Conservation (phyloP, 2,113 vertebrate species). For the Nannospalax galili region DNA sequence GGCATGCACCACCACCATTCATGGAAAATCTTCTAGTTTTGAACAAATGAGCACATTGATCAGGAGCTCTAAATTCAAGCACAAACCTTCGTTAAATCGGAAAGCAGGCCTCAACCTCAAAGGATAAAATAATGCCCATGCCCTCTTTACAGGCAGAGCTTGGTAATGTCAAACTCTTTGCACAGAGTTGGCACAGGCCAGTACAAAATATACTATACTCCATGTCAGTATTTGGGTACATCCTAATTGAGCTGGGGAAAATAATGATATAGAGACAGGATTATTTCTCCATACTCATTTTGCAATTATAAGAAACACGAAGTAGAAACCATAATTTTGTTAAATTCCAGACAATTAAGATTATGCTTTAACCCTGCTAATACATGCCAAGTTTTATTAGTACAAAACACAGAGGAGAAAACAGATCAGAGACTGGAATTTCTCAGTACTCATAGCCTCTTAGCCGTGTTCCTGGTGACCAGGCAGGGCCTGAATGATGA, state of each 20-base stretch:
- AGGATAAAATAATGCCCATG: background rate
- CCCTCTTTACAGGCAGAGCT: background rate
- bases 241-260: slow-evolving; percentile 40
- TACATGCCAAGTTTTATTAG: slow-evolving; percentile 10
- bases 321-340: slow-evolving; percentile 45
- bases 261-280: slow-evolving; percentile 35
- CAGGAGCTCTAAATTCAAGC: background rate
- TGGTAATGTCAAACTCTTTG: slow-evolving; percentile 49
- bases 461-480: background rate
- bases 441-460: background rate
- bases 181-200: background rate
- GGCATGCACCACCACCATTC: background rate
- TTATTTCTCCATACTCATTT: slow-evolving; percentile 51
- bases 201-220: slow-evolving; percentile 26
- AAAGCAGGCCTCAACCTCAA: background rate
- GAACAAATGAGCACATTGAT: background rate
- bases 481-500: slow-evolving; percentile 42
- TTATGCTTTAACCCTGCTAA: background rate
- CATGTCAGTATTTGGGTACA: slow-evolving; percentile 3
- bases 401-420: slow-evolving; percentile 7
- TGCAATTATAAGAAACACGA: slow-evolving; percentile 30
- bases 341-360: slow-evolving; percentile 38
- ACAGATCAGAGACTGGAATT: background rate
- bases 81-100: background rate
- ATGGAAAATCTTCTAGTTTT: background rate